These are phyloP conservation scores for Astropecten irregularis DNA, from an alignment of 53 echinoderm and acorn worm genomes.

Conservation along the genomic window DNA sequence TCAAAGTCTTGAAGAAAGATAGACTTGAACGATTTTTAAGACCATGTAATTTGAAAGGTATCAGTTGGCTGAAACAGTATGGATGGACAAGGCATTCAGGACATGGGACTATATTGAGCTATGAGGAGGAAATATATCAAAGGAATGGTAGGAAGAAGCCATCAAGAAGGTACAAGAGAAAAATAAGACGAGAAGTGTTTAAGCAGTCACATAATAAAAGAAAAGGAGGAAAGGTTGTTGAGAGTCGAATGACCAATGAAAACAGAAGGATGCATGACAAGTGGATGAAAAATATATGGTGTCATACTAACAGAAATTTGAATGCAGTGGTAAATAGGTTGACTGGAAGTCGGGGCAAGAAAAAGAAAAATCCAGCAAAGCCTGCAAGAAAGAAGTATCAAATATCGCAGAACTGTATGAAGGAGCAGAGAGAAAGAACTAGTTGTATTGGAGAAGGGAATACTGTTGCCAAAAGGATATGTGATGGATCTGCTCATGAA, in stretches of 20 bases:
- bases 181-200: background rate
- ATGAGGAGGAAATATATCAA: background rate
- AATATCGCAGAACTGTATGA: too few relatives aligned
- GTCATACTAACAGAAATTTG: background rate
- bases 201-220: background rate
- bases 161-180: constrained; percentile 7
- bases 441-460: too few relatives aligned
- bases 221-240: constrained; percentile 3
- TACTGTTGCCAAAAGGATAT: too few relatives aligned
- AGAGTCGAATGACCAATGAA: background rate
- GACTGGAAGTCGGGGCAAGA: background rate
- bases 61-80: too few relatives aligned
- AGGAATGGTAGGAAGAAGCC: background rate
- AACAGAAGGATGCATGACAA: background rate
- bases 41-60: background rate
- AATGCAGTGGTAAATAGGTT: background rate
- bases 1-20: too few relatives aligned
- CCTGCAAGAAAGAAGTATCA: background rate
- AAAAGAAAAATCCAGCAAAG: background rate
- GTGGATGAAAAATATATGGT: background rate
- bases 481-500: too few relatives aligned
- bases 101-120: background rate
- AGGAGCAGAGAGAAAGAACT: too few relatives aligned
- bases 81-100: background rate
- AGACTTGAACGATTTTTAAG: too few relatives aligned